Evolutionary conservation across 2,888 invertebrate genomes (phyloP).

Genomic region (Andrena flavipes): DNA sequence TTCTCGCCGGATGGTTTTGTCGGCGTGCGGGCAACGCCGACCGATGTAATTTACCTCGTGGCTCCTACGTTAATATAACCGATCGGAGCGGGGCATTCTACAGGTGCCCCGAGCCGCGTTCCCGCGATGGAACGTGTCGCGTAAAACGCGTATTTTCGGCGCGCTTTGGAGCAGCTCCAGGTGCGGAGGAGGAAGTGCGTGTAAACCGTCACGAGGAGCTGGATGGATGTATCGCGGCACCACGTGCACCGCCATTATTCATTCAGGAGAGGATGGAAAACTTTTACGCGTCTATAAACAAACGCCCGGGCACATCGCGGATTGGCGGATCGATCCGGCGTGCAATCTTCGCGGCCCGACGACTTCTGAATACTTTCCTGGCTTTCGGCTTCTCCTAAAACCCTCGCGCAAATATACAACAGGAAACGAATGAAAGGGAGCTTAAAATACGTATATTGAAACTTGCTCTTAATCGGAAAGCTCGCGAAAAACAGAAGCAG

Average conservation of each 20-base stretch:
- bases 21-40: slow-evolving; percentile 14
- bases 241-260: slow-evolving; percentile 48
- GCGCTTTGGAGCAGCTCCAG: slow-evolving; percentile 68
- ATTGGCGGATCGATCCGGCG: not conserved
- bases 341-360: not conserved
- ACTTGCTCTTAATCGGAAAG: no score
- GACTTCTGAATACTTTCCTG: not conserved
- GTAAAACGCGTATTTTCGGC: slow-evolving; percentile 69
- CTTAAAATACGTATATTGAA: no score
- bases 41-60: slow-evolving; percentile 45
- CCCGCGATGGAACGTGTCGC: slow-evolving; percentile 43
- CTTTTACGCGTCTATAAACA: not conserved
- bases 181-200: slow-evolving; percentile 63
- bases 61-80: slow-evolving; percentile 48
- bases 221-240: slow-evolving; percentile 35
- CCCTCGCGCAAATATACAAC: no score
- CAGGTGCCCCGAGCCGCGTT: slow-evolving; percentile 68
- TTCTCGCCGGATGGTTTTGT: slow-evolving; percentile 62
- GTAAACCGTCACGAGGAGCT: slow-evolving; percentile 39
- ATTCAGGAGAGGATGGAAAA: slow-evolving; percentile 25
- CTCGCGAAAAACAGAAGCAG: no score
- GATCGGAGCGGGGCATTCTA: slow-evolving; percentile 57
- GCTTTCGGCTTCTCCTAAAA: no score
- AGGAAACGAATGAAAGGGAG: no score
- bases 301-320: not conserved